Base-by-base conservation (phyloP, 2,888 invertebrate species). In the Heliconius charithonia region DNA sequence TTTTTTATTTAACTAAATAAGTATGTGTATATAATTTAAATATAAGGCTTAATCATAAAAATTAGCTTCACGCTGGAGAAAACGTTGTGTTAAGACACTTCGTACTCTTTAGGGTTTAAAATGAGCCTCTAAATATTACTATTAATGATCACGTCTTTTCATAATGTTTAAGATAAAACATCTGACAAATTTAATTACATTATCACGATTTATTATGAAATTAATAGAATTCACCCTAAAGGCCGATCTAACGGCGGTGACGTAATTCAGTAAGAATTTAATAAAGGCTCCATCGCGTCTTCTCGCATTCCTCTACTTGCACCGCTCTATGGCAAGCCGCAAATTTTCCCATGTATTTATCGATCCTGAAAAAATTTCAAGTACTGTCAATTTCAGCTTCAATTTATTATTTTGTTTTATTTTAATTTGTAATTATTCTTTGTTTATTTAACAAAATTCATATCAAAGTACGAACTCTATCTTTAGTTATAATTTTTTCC, bases 191-290 rank as follows among this genome's bases (percentile, higher is more conserved):
- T 29, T 51, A 19, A 71, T 72, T 65, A 63, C 59, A 27, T 4
- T 59, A 16, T 27, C 32, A 72, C 32, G 83, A 83, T 84, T 80
- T 77, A 80, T 81, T 83, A 84, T 85, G 82, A 83, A 75, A 70
- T 71, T 71, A 78, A 83, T 71, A 65, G 75, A 79, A 75, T 80
- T 81, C 76, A 78, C 78, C 80, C 27, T 56, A 45, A 67, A 73
- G 73, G 29, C 41, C 63, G 74, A 22, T 41, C 27, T 65, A 45
- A 77, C 81, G 82, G 82, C 75, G 80, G 81, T 74, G 59, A 66
- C 83, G 81, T 86, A 87, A 87, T 86, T 83, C 85, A 75, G 72
- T 51, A 83, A 89, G 92, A 92, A 93, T 93, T 93, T 93, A 93
- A 93, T 93, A 93, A 89, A 86, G 86, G 78, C 69, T 73, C 71